These are phyloP conservation scores for Brachionus manjavacas DNA, from an alignment of 1,140 invertebrate species.

Conservation along the genomic window DNA sequence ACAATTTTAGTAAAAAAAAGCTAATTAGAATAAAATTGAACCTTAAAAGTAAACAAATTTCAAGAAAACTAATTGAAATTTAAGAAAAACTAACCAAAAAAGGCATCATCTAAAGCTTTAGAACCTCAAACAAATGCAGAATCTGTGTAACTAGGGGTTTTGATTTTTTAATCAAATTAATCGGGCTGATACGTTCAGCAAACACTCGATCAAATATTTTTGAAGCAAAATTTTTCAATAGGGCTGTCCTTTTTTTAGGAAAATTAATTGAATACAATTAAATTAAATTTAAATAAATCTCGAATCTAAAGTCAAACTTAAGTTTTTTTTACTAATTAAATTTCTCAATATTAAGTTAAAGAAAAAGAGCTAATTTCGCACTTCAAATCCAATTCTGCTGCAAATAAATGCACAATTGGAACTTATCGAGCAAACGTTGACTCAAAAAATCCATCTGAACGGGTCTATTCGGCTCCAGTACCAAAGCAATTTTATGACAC, in stretches of 20 bases:
- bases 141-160: neutral
- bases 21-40: neutral
- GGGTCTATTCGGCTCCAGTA: neutral
- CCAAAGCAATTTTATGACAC: slow-evolving; percentile 4
- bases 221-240: neutral
- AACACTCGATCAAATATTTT: neutral
- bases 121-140: neutral
- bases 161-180: neutral
- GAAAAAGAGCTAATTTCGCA: neutral
- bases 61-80: neutral
- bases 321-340: neutral
- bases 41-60: neutral
- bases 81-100: neutral
- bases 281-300: neutral
- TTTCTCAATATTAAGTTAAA: slow-evolving; percentile 11
- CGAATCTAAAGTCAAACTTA: neutral
- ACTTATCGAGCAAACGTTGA: neutral
- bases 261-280: neutral
- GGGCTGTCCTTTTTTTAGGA: neutral
- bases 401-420: slow-evolving; percentile 8
- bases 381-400: neutral
- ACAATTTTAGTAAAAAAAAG: neutral
- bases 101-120: too few relatives aligned
- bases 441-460: neutral
- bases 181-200: neutral